These are phyloP conservation scores for Caretta caretta DNA, from an alignment of 2,113 vertebrate genomes.

Conservation along the genomic window DNA sequence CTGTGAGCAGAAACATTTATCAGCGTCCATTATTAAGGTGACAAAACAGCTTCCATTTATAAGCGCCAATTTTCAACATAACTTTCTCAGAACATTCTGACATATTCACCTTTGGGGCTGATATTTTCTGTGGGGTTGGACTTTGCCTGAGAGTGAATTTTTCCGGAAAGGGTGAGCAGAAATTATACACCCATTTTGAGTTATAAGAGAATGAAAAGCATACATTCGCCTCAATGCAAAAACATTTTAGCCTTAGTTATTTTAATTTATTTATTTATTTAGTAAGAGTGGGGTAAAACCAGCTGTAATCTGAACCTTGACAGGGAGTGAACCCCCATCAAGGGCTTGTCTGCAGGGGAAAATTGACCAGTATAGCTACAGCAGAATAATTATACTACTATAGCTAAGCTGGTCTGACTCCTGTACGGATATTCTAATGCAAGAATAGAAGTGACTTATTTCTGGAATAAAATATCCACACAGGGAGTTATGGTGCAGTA, in stretches of 20 bases:
- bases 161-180: background rate
- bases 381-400: background rate
- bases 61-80: background rate
- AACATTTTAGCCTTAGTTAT: background rate
- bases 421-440: background rate
- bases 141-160: background rate
- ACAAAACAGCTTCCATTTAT: background rate
- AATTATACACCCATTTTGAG: background rate
- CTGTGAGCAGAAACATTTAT: background rate
- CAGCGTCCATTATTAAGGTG: background rate
- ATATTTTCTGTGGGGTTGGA: background rate
- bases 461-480: background rate
- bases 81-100: background rate
- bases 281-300: background rate
- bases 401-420: background rate
- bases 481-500: background rate
- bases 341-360: background rate
- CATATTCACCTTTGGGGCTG: background rate
- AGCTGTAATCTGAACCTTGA: background rate
- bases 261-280: background rate
- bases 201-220: background rate
- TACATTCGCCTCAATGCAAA: fast-evolving
- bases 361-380: background rate
- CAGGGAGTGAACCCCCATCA: background rate
- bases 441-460: background rate